Percentiles rank a stretch among this genome's conserved stretches.
These are phyloP conservation scores for Muscina levida DNA, from an alignment of 2,888 invertebrate genomes.

Conservation along the genomic window DNA sequence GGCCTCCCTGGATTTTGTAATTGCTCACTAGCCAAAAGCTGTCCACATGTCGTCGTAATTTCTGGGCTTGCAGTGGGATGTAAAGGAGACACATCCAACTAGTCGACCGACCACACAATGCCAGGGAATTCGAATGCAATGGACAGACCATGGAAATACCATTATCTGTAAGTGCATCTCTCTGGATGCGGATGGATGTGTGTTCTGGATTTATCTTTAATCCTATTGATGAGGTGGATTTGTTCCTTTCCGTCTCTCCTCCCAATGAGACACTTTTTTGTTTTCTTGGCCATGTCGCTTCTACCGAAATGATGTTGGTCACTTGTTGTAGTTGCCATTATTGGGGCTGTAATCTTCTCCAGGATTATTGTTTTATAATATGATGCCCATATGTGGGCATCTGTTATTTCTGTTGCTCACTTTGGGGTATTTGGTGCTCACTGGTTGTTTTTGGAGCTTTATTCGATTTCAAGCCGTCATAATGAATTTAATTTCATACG, in stretches of 20 bases:
- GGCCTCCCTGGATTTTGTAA: conserved; percentile 26
- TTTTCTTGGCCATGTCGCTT: conserved; percentile 31
- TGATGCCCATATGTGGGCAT: conserved; percentile 27
- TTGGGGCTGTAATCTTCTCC: conserved; percentile 53
- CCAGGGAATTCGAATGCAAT: not conserved
- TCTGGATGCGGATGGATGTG: conserved; percentile 14
- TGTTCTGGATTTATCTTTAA: conserved; percentile 32
- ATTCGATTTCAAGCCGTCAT: conserved; percentile 24
- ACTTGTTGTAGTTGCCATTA: conserved; percentile 39
- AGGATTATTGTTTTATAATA: conserved; percentile 44
- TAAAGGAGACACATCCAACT: conserved; percentile 31
- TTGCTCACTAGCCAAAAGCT: conserved; percentile 42
- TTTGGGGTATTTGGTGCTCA: no score
- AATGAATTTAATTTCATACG: conserved; percentile 25
- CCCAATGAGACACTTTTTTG: conserved; percentile 11
- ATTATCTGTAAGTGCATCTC: conserved; percentile 25
- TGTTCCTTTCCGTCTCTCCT: conserved; percentile 3
- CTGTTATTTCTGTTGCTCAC: not conserved
- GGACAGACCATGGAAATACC: conserved; percentile 30
- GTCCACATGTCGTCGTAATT: conserved; percentile 43
- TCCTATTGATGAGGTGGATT: conserved; percentile 41
- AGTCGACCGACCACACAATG: conserved; percentile 1
- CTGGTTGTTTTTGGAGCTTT: not conserved
- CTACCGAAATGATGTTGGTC: conserved; percentile 25
- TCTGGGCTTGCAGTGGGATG: conserved; percentile 31